Percentiles rank a stretch among this genome's conserved stretches.
phyloP scores from a whole-genome alignment of 2,888 invertebrate species.

The Anagyrus pseudococci region DNA sequence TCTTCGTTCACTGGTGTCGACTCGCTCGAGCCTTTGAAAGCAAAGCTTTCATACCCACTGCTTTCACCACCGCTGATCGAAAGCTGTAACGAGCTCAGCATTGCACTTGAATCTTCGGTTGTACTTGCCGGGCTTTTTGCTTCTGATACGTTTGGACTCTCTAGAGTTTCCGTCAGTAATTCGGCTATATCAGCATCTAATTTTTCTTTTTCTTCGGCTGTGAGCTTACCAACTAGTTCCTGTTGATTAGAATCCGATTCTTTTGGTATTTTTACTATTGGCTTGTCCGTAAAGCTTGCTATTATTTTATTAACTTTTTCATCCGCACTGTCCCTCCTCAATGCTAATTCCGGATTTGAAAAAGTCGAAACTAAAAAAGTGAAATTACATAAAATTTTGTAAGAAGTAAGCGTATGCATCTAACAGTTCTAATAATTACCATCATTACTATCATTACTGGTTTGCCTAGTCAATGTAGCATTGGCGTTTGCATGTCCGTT shows the following conservation, averaged over 20 bases:
- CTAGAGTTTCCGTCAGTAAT: slow-evolving; percentile 52
- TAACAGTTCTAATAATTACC: neutral
- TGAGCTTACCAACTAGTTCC: slow-evolving; percentile 51
- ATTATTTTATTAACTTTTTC: slow-evolving; percentile 29
- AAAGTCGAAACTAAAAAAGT: neutral
- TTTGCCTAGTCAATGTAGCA: neutral
- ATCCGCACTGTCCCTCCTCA: slow-evolving; percentile 24
- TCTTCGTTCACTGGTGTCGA: slow-evolving; percentile 59
- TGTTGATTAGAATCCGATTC: neutral
- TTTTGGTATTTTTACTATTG: neutral
- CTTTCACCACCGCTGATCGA: slow-evolving; percentile 75
- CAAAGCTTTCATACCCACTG: slow-evolving; percentile 79
- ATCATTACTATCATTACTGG: slow-evolving; percentile 20
- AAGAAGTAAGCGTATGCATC: too few species aligned
- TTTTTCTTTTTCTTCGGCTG: slow-evolving; percentile 50
- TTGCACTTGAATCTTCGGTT: slow-evolving; percentile 51
- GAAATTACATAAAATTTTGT: neutral
- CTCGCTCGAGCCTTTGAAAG: slow-evolving; percentile 62
- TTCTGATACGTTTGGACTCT: slow-evolving; percentile 16
- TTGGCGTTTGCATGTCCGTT: neutral
- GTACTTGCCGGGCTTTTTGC: slow-evolving; percentile 37
- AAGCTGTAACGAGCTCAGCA: slow-evolving; percentile 66
- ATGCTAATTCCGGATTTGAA: neutral
- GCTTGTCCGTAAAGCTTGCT: slow-evolving; percentile 16
- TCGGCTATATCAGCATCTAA: slow-evolving; percentile 58